Conservation (phyloP, 2,797 vertebrate species). For the Borostomias antarcticus region DNA sequence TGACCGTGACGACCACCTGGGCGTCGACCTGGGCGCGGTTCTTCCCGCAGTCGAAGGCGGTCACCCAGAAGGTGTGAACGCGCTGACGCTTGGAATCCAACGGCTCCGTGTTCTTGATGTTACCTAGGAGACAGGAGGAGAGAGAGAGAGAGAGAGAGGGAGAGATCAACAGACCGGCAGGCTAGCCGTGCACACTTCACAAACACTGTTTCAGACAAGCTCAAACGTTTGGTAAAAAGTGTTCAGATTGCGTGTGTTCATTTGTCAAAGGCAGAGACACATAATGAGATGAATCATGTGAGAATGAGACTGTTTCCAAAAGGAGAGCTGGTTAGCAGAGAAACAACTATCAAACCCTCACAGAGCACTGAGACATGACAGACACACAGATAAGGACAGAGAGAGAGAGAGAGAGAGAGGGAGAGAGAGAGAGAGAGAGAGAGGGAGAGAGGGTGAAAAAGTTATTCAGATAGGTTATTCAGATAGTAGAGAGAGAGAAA, state of each 20-base stretch:
- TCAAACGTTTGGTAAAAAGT: neutral
- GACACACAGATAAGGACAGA: slow-evolving; percentile 19
- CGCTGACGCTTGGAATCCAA: slow-evolving; percentile 90
- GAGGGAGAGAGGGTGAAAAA: neutral
- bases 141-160: neutral
- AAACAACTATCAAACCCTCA: slow-evolving; percentile 41
- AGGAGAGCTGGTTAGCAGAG: slow-evolving; percentile 21
- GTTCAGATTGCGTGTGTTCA: neutral
- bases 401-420: neutral
- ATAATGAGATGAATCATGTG: slow-evolving; percentile 32
- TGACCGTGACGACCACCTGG: slow-evolving; percentile 94
- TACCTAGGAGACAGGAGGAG: slow-evolving; percentile 77
- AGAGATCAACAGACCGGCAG: neutral
- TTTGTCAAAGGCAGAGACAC: slow-evolving; percentile 18
- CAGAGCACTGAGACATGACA: slow-evolving; percentile 53
- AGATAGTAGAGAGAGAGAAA: no score
- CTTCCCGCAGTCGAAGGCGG: slow-evolving; percentile 98
- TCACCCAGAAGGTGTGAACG: slow-evolving; percentile 94
- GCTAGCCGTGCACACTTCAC: neutral
- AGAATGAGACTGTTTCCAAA: slow-evolving; percentile 43
- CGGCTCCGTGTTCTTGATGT: slow-evolving; percentile 97
- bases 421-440: neutral
- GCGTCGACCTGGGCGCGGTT: slow-evolving; percentile 94
- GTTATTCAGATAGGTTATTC: no score
- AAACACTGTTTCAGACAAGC: neutral